Base-by-base conservation (phyloP, 2,888 invertebrate species). In the Metellina segmentata region DNA sequence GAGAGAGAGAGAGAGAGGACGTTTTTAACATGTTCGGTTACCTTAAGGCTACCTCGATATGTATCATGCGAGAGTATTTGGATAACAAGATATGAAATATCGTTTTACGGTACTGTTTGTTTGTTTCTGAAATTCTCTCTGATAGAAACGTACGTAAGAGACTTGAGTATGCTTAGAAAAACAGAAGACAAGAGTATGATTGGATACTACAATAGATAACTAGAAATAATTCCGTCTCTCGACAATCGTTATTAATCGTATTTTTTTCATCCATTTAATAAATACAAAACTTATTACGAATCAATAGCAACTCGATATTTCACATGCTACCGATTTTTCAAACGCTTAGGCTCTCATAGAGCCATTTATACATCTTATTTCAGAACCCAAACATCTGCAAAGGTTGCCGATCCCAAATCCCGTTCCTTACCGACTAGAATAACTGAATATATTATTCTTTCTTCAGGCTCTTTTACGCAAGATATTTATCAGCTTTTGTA, bases 391-490 rank as follows among this genome's bases (percentile, higher is more conserved):
- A 48, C 34, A 75, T 48, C 75, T 75, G 75, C 75, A 75, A 75
- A 34, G 48, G 49, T 49, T 19, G n/a, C 71, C 5, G 20, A 0
- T 71, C 75, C 13, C 34, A 75, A 75, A 75, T 75, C 49, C 75
- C 9, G 20, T 75, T 75, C 34, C 75, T 48, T 75, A 75, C 48
- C 48, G 49, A 19, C 75, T 75, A 9, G 75, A 75, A 75, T 75
- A 75, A 34, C 34, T 75, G 75, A 75, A 75, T 75, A 75, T 75
- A 48, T 75, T 75, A 75, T 34, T 34, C 75, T 75, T 48, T 75
- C 20, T 48, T 75, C 16, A 1, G 49, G 7, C 16, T 11, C 6
- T 75, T 11, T 75, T 75, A 75, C 16, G 75, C 48, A 75, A 34
- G 74, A 74, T 48, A 75, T 75, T 75, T 75, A 75, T 75, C 75